Evolutionary conservation across 2,113 vertebrate genomes (phyloP).

Genomic region (Aegotheles bennettii): DNA sequence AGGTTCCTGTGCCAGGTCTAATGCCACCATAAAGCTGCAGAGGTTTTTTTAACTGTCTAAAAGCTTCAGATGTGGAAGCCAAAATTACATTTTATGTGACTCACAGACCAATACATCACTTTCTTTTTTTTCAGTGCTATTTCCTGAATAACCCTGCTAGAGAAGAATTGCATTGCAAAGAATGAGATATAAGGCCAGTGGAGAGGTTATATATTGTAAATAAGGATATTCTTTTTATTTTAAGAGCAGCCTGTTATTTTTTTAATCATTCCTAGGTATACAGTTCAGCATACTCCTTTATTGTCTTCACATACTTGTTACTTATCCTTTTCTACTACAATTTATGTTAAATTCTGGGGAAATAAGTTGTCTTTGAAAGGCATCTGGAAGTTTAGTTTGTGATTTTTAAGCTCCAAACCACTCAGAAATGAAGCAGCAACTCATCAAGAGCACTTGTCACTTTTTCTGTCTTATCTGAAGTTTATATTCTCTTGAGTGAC

Average conservation of each 20-base stretch:
- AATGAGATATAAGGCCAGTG: background rate
- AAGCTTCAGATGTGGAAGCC: background rate
- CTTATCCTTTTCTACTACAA: background rate
- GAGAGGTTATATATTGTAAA: background rate
- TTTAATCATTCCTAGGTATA: background rate
- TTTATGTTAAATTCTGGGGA: background rate
- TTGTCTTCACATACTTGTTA: background rate
- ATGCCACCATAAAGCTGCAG: background rate
- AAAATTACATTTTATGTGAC: slow-evolving; percentile 16
- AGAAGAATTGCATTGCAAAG: background rate
- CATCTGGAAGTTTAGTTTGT: background rate
- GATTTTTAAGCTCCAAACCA: background rate
- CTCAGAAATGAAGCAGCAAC: slow-evolving; percentile 30
- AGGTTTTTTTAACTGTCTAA: background rate
- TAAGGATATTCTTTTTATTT: background rate
- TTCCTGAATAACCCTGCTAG: background rate
- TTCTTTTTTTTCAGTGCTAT: background rate
- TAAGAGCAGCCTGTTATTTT: background rate
- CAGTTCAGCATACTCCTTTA: background rate
- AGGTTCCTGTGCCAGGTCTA: background rate
- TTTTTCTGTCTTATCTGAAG: slow-evolving; percentile 32
- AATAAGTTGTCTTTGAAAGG: background rate
- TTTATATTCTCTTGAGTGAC: slow-evolving; percentile 19
- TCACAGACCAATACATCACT: background rate
- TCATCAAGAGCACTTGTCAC: background rate